phyloP scores from a whole-genome alignment of 1,140 invertebrate genomes.

The Tetragnatha versicolor region DNA sequence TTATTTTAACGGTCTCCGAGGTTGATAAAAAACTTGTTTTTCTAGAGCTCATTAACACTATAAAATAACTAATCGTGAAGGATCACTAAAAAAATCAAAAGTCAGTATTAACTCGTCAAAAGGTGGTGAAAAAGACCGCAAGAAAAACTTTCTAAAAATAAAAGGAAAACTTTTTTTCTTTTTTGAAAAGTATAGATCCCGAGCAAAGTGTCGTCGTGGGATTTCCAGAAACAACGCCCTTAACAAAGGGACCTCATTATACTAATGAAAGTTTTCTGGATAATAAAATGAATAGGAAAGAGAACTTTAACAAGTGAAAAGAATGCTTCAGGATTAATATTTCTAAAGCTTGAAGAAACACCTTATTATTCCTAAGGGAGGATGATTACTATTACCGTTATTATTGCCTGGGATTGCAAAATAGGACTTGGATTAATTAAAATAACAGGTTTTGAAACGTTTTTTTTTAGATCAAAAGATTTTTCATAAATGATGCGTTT shows the following conservation, averaged over 20 bases:
- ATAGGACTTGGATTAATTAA: constrained; percentile 5
- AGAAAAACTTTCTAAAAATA: not conserved
- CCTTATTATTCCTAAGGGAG: constrained; percentile 19
- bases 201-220: constrained; percentile 3
- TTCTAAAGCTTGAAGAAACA: not conserved
- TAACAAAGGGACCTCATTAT: constrained; percentile 24
- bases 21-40: not conserved
- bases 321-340: constrained; percentile 15
- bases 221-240: constrained; percentile 36
- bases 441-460: constrained; percentile 3
- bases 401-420: not conserved
- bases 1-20: no score
- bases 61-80: not conserved
- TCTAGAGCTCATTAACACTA: constrained; percentile 2
- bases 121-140: not conserved
- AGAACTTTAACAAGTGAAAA: constrained; percentile 6
- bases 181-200: not conserved
- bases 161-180: no score
- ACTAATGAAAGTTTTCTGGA: constrained; percentile 31
- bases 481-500: no score
- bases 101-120: constrained; percentile 21
- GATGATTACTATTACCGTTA: constrained; percentile 14
- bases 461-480: not conserved
- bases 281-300: constrained; percentile 1
- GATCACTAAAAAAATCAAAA: not conserved